phyloP scores from a whole-genome alignment of 92 coral and sea anemone species.

The Phenganax subtilis region DNA sequence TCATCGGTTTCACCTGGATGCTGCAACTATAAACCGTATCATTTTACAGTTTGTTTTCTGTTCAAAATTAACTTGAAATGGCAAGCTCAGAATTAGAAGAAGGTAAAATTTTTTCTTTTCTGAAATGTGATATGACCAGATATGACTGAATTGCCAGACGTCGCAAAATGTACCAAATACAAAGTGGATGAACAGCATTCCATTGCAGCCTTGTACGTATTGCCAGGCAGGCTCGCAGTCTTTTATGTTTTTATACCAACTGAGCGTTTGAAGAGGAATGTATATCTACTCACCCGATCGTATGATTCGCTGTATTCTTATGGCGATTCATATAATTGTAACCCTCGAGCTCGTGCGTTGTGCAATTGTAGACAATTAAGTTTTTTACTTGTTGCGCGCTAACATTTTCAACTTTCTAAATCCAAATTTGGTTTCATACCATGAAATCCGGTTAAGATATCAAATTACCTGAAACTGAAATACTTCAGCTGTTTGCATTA shows the following conservation, averaged over 20 bases:
- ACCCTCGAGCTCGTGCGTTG: not conserved
- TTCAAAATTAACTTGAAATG: not conserved
- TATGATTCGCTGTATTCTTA: no score
- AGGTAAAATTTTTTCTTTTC: slow-evolving; percentile 5
- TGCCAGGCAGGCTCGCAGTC: not conserved
- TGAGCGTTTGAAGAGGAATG: not conserved
- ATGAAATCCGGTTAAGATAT: slow-evolving; percentile 18
- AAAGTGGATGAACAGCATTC: not conserved
- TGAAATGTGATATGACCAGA: not conserved
- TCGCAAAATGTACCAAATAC: not conserved
- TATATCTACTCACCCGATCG: no score
- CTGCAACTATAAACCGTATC: not conserved
- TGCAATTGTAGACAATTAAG: slow-evolving; percentile 24
- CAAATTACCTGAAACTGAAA: not conserved
- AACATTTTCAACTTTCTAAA: not conserved
- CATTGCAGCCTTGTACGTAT: not conserved
- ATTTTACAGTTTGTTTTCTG: not conserved
- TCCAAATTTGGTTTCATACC: slow-evolving; percentile 39
- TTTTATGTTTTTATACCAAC: not conserved
- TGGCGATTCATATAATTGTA: no score
- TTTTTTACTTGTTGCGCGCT: slow-evolving; percentile 1
- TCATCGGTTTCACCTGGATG: not conserved
- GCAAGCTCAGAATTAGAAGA: slow-evolving; percentile 35
- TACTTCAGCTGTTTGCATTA: not conserved
- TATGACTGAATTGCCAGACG: not conserved